A percentile compares a stretch with the other conserved stretches of the same genome.
Conservation (phyloP, 2,888 invertebrate species). For the Oligia latruncula region DNA sequence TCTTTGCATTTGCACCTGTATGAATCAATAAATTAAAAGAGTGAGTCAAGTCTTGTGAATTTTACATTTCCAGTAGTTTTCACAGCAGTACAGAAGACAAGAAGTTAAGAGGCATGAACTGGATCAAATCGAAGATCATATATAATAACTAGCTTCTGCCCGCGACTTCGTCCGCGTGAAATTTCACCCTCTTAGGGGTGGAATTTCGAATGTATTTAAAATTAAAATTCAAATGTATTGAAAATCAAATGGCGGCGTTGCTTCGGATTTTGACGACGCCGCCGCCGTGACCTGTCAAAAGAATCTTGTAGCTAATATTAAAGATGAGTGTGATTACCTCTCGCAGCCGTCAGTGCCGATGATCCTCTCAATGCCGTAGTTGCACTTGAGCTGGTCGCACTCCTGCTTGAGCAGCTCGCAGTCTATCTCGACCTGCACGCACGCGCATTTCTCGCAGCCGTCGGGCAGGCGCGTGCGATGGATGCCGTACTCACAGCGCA, state of each 20-base stretch:
- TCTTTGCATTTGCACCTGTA: constrained; percentile 83
- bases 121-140: background rate
- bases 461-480: constrained; percentile 84
- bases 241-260: background rate
- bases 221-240: too few species aligned
- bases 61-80: background rate
- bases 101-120: background rate
- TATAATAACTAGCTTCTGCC: too few species aligned
- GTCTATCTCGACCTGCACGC: constrained; percentile 78
- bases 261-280: background rate
- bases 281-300: background rate
- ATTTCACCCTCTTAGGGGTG: too few species aligned
- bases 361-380: constrained; percentile 91
- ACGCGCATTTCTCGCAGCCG: constrained; percentile 92
- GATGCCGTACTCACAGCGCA: constrained; percentile 93
- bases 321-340: constrained; percentile 67
- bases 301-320: background rate
- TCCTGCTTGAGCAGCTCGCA: constrained; percentile 91
- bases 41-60: background rate
- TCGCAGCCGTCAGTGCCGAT: constrained; percentile 76
- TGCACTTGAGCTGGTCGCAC: constrained; percentile 92
- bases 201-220: too few species aligned
- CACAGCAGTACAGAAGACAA: background rate
- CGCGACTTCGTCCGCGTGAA: too few species aligned
- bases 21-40: background rate